phyloP scores from a whole-genome alignment of 2,797 vertebrate genomes.

The Chaenodraco wilsoni region DNA sequence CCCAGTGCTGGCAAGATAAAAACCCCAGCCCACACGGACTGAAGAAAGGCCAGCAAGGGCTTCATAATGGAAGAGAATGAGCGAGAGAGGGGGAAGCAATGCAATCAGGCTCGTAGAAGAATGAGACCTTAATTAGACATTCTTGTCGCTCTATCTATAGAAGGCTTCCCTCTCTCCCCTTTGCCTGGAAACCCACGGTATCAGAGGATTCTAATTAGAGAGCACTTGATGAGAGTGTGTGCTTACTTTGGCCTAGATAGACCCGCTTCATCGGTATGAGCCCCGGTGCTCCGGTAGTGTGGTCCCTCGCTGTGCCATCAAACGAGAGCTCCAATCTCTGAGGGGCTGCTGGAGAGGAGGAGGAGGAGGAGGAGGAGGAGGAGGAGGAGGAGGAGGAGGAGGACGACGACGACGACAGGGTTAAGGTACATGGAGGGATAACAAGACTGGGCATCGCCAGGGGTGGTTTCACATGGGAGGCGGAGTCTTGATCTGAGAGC shows the following conservation, averaged over 20 bases:
- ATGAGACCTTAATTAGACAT: conserved; percentile 82
- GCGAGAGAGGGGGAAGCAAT: conserved; percentile 49
- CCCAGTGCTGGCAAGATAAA: conserved; percentile 59
- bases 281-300: conserved; percentile 37
- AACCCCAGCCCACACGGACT: conserved; percentile 57
- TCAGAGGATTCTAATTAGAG: conserved; percentile 80
- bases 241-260: conserved; percentile 76
- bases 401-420: too few relatives aligned
- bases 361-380: conserved; percentile 26
- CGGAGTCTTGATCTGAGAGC: conserved; percentile 49
- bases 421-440: conserved; percentile 50
- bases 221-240: conserved; percentile 69
- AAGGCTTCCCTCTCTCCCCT: conserved; percentile 50
- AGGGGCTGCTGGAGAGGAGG: conserved; percentile 33
- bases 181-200: conserved; percentile 60
- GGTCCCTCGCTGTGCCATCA: conserved; percentile 69
- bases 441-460: conserved; percentile 55
- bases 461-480: conserved; percentile 24
- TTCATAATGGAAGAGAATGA: conserved; percentile 72
- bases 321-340: conserved; percentile 57
- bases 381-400: conserved; percentile 30
- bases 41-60: conserved; percentile 62
- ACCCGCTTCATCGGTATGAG: conserved; percentile 66
- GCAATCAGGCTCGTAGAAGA: conserved; percentile 69
- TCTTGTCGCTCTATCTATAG: conserved; percentile 74